Evolutionary conservation across 2,797 vertebrate species (phyloP).

Genomic region (Tauraco hartlaubi): DNA sequence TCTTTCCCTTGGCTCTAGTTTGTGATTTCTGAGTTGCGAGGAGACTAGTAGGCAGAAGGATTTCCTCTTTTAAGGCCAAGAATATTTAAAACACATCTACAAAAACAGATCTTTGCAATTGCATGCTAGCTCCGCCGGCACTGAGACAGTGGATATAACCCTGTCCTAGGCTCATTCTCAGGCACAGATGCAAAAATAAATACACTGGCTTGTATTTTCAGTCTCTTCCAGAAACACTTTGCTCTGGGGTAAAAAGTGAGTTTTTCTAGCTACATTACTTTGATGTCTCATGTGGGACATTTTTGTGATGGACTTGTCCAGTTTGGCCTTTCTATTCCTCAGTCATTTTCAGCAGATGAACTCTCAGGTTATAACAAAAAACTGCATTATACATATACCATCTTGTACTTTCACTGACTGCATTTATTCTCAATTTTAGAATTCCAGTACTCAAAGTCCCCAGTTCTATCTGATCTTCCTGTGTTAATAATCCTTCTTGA

Average conservation of each 20-base stretch:
- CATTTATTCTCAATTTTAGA: neutral
- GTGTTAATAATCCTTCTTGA: neutral
- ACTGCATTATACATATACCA: neutral
- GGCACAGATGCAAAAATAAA: neutral
- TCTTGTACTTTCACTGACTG: neutral
- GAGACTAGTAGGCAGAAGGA: neutral
- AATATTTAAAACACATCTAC: neutral
- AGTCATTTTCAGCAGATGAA: neutral
- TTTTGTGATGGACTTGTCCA: neutral
- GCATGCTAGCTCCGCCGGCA: neutral
- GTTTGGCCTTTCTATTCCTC: neutral
- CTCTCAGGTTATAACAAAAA: neutral
- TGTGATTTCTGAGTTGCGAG: neutral
- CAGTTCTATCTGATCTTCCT: neutral
- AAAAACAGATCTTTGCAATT: neutral
- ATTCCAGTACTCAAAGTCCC: neutral
- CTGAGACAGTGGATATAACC: neutral
- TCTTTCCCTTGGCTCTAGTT: neutral
- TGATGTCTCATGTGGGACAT: neutral
- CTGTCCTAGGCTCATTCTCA: neutral
- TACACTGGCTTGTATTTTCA: neutral
- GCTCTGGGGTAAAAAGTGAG: neutral
- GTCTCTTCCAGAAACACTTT: neutral
- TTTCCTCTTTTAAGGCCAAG: neutral
- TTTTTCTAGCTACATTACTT: fast-evolving